A percentile compares a stretch with the other conserved stretches of the same genome.
Evolutionary conservation across 1,140 invertebrate genomes (phyloP).

Genomic region (Meloidogyne floridensis): DNA sequence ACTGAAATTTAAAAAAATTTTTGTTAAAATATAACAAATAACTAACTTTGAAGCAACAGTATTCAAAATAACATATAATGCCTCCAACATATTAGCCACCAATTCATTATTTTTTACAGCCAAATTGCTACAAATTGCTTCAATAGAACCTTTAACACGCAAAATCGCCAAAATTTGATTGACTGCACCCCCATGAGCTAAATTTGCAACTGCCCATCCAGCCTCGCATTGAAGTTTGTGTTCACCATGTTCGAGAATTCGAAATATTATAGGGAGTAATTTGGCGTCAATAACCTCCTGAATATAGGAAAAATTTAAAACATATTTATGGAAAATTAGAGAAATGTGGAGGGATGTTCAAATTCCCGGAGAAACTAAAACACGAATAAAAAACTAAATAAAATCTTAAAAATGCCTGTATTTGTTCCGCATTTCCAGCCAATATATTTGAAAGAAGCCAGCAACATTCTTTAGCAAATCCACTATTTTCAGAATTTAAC

Average conservation of each 20-base stretch:
- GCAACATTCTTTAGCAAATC: slow-evolving; percentile 41
- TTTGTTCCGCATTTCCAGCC: slow-evolving; percentile 42
- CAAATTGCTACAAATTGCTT: slow-evolving; percentile 32
- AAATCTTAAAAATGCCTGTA: slow-evolving; percentile 23
- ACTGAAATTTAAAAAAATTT: slow-evolving; percentile 18
- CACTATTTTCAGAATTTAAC: slow-evolving; percentile 12
- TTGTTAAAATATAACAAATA: background rate
- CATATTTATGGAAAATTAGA: no score
- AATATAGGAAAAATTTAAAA: background rate
- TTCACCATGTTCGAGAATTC: slow-evolving; percentile 40
- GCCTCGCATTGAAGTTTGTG: slow-evolving; percentile 42
- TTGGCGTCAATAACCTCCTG: slow-evolving; percentile 45
- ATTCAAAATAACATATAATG: slow-evolving; percentile 27
- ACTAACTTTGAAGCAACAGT: slow-evolving; percentile 22
- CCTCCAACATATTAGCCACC: slow-evolving; percentile 31
- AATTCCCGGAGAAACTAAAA: no score
- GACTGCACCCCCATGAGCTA: slow-evolving; percentile 37
- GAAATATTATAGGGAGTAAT: slow-evolving; percentile 34
- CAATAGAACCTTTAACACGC: slow-evolving; percentile 1
- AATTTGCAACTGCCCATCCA: slow-evolving; percentile 33
- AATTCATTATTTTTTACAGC: slow-evolving; percentile 41
- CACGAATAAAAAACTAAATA: background rate
- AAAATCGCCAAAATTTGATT: slow-evolving; percentile 40
- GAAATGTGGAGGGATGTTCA: no score
- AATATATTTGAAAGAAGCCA: slow-evolving; percentile 46